Evolutionary conservation across 1,140 invertebrate species (phyloP), one percentile per base, ranked within the genome.

Genomic region (Drosophila littoralis): DNA sequence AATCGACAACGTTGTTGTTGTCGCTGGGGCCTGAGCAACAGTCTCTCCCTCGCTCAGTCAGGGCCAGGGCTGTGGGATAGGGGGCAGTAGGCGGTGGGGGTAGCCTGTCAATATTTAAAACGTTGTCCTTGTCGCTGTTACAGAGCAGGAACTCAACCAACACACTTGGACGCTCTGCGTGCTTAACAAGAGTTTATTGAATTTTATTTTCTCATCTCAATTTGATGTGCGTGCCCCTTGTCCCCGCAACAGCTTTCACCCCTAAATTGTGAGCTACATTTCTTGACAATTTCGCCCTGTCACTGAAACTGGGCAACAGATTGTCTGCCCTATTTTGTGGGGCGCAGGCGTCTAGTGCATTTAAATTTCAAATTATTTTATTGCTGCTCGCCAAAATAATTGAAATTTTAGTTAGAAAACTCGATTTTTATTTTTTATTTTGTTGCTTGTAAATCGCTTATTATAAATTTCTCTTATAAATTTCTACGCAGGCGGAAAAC

Each of bases 121-220:
- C 80, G 77, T 84, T 89, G 84, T 88, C 84, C 84, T 68, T 88
- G 80, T 67, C 75, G 74, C 36, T 78, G 75, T 74, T 54, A 63
- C 64, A 59, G 50, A 77, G 5, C 40, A 22, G 10, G 15, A 46
- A 6, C 76, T 72, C 71, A 82, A 33, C 55, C 55, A 42, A 32
- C 17, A 28, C 55, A 36, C 42, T 32, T 60, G 60, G 74, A 48
- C 58, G 63, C 42, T 72, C 67, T 84, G 67, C 84, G 84, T 89
- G 84, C 85, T 84, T 89, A 89, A 89, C 84, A 89, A 89, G 84
- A 89, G 85, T 89, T 89, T 89, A 89, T 89, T 89, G 85, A 89
- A 89, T 89, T 89, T 88, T 90, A 84, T 89, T 89, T 89, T 84
- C 80, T 84, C 84, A 84, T 89, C 84, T 89, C 85, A 90, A 81